A percentile compares a stretch with the other conserved stretches of the same genome.
Conservation (phyloP, 2,888 invertebrate species). For the Phortica magna region DNA sequence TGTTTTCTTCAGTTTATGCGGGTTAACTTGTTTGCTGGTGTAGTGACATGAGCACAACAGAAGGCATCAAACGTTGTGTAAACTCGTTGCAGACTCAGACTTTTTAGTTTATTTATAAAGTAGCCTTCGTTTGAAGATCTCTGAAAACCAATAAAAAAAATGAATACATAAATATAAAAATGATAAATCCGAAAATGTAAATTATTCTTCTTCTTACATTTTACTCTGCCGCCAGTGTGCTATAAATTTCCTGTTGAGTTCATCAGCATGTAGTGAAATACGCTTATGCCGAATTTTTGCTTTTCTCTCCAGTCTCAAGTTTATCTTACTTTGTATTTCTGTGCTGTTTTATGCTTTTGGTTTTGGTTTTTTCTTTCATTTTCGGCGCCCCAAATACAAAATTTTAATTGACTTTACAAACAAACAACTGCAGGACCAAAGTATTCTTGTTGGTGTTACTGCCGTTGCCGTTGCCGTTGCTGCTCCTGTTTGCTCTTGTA, state of each 20-base stretch:
- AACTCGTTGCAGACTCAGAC: no score
- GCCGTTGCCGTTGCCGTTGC: background rate
- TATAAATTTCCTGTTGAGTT: background rate
- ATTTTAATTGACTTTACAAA: constrained; percentile 27
- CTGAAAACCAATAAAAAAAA: no score
- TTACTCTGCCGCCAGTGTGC: background rate
- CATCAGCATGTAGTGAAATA: background rate
- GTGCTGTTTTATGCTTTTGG: background rate
- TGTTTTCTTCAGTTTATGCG: no score
- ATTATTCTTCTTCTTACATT: no score
- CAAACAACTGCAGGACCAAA: constrained; percentile 16
- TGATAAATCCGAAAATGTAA: no score
- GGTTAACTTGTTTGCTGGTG: no score
- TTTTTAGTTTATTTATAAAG: no score
- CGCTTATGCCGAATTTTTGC: background rate
- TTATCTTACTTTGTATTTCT: background rate
- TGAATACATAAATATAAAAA: no score
- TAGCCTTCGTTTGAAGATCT: no score
- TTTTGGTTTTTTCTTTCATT: background rate
- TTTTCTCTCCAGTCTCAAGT: background rate
- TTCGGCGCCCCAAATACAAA: constrained; percentile 4
- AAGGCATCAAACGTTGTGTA: no score
- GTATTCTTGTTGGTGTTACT: background rate
- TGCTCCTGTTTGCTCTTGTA: background rate
- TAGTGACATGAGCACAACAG: no score